Evolutionary conservation across 2,888 invertebrate species (phyloP).

Genomic region (Trichogramma evanescens): DNA sequence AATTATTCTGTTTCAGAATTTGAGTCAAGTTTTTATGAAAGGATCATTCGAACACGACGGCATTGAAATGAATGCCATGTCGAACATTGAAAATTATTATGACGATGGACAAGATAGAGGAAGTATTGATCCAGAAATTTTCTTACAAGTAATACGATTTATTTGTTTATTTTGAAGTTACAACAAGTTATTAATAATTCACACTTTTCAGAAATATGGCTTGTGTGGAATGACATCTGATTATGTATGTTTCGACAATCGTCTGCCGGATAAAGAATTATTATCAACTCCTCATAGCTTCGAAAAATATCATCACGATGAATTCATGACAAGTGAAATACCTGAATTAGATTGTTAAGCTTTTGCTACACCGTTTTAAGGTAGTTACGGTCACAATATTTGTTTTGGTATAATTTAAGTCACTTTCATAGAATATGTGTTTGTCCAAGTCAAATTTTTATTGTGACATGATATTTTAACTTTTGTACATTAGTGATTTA

Average conservation of each 20-base stretch:
- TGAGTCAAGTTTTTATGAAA: conserved; percentile 14
- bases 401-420: too few relatives aligned
- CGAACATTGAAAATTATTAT: conserved; percentile 21
- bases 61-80: conserved; percentile 21
- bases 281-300: conserved; percentile 22
- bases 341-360: conserved; percentile 34
- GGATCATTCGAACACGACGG: conserved; percentile 22
- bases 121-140: conserved; percentile 17
- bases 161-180: neutral
- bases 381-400: too few relatives aligned
- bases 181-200: too few relatives aligned
- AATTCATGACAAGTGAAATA: conserved; percentile 28
- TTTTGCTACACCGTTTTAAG: neutral
- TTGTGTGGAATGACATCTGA: conserved; percentile 28
- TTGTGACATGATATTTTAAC: too few relatives aligned
- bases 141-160: conserved; percentile 20
- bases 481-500: too few relatives aligned
- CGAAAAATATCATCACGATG: conserved; percentile 29
- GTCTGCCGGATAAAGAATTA: conserved; percentile 24
- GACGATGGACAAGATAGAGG: conserved; percentile 15
- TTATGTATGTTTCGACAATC: conserved; percentile 34
- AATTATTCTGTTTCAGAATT: conserved; percentile 5
- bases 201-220: too few relatives aligned
- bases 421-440: too few relatives aligned
- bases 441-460: too few relatives aligned